A percentile compares a stretch with the other conserved stretches of the same genome.
Evolutionary conservation across 2,888 invertebrate genomes (phyloP).

Genomic region (Didymodactylos carnosus): DNA sequence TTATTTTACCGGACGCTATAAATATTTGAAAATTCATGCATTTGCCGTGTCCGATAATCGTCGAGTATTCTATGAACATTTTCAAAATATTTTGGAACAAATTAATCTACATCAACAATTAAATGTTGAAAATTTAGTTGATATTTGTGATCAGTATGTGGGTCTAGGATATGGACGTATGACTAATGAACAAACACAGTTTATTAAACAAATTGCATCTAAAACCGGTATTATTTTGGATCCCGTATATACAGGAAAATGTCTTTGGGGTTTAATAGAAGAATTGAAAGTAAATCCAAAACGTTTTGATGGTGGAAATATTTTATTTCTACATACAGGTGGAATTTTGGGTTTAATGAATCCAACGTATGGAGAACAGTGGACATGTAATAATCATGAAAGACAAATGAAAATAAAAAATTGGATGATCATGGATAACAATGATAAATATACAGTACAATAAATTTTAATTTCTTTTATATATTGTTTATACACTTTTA

Average conservation of each 20-base stretch:
- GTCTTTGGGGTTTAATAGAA: conserved; percentile 20
- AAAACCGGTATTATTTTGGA: conserved; percentile 24
- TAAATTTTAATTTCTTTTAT: no score
- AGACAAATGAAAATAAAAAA: not conserved
- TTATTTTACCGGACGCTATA: conserved; percentile 19
- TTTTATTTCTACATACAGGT: conserved; percentile 12
- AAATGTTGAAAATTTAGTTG: conserved; percentile 19
- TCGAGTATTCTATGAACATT: conserved; percentile 21
- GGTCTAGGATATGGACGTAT: conserved; percentile 26
- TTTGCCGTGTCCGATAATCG: conserved; percentile 23
- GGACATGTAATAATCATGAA: not conserved
- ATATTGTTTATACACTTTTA: no score
- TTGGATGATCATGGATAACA: no score
- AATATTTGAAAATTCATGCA: conserved; percentile 22
- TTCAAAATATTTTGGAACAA: conserved; percentile 19
- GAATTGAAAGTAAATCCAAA: not conserved
- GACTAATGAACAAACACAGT: conserved; percentile 23
- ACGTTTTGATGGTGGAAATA: not conserved
- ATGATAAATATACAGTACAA: no score
- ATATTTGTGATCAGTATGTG: conserved; percentile 25
- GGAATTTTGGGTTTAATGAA: conserved; percentile 6
- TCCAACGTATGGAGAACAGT: not conserved
- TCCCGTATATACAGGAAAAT: conserved; percentile 27
- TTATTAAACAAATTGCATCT: conserved; percentile 19
- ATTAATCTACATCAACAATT: conserved; percentile 17